These are phyloP conservation scores for Cantharis flavilabris DNA, from an alignment of 2,888 invertebrate species.

Conservation along the genomic window DNA sequence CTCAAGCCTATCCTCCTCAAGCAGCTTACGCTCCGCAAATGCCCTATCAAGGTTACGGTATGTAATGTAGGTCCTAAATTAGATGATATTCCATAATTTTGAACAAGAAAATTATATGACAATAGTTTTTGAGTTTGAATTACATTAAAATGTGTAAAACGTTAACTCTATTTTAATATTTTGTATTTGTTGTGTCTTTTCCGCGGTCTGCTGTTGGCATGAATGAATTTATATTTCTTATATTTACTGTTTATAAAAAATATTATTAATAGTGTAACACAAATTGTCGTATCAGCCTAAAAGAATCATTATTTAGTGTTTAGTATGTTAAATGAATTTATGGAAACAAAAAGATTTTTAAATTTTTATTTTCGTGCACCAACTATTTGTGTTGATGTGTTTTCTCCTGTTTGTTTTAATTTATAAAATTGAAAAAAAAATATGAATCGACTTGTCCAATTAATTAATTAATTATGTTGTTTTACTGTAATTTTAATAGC, in stretches of 20 bases:
- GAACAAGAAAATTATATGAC: slow-evolving; percentile 11
- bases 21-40: slow-evolving; percentile 59
- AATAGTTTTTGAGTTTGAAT: slow-evolving; percentile 14
- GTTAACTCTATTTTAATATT: slow-evolving; percentile 1
- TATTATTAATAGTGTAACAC: slow-evolving; percentile 3
- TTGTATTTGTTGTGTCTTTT: slow-evolving; percentile 3
- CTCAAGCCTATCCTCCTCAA: slow-evolving; percentile 62
- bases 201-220: neutral
- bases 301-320: slow-evolving; percentile 5
- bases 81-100: slow-evolving; percentile 6
- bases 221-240: neutral
- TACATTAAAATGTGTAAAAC: neutral
- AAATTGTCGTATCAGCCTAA: slow-evolving; percentile 17
- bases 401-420: slow-evolving; percentile 1
- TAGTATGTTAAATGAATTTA: slow-evolving; percentile 8
- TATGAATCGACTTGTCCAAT: neutral
- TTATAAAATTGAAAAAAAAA: neutral
- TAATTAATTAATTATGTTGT: neutral
- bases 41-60: slow-evolving; percentile 69
- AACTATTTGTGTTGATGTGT: neutral
- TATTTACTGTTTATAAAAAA: neutral
- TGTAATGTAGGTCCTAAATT: slow-evolving; percentile 54
- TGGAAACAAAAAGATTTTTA: neutral
- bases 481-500: neutral
- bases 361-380: neutral